Evolutionary conservation across 2,797 vertebrate species (phyloP), one percentile per base, ranked within the genome.

Genomic region (Chaetophractus vellerosus): DNA sequence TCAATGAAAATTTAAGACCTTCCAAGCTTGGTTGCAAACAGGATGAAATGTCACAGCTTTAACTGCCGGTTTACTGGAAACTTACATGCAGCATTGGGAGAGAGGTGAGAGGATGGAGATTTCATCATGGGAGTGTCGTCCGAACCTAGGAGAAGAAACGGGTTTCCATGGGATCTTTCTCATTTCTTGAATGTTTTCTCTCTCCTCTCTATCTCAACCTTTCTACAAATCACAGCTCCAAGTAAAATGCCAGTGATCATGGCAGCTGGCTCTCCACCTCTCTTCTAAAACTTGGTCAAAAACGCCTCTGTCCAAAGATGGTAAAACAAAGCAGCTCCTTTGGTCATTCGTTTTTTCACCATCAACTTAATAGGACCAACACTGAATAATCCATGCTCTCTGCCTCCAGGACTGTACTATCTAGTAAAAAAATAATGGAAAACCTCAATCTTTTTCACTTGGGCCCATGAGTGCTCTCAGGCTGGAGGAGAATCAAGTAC

Each of bases 71-170:
- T 41, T 38, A 15, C 78, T 11, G 61, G 0, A n/a, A 31, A 98
- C 99, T 99, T 97, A 99, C 99, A 98, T 98, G 98, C 99, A 99
- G 87, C 99, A 99, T 98, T 99, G 99, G 79, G 98, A 98, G 41
- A 99, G 98, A 0, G 99, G 99, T 0, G 99, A 98, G 94, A 99
- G 98, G 97, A 99, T 99, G 97, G 99, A 99, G 96, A 98, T 89
- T 92, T 99, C 99, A 0, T 99, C 99, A 0, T 98, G 98, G 91
- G 99, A 99, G 94, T 99, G 99, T 12, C 98, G 98, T 92, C 99
- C 99, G 48, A 99, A 99, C 97, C 99, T 99, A 93, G 72, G 57
- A 69, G 96, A 16, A 38, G 72, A 96, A 19, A 97, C 28, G 96
- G 64, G 16, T 75, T 6, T 61, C 71, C 18, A 3, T 26, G 28